Percentiles rank a stretch among this genome's conserved stretches.
Conservation (phyloP, 1,140 invertebrate genomes). For the Drosophila rhopaloa region DNA sequence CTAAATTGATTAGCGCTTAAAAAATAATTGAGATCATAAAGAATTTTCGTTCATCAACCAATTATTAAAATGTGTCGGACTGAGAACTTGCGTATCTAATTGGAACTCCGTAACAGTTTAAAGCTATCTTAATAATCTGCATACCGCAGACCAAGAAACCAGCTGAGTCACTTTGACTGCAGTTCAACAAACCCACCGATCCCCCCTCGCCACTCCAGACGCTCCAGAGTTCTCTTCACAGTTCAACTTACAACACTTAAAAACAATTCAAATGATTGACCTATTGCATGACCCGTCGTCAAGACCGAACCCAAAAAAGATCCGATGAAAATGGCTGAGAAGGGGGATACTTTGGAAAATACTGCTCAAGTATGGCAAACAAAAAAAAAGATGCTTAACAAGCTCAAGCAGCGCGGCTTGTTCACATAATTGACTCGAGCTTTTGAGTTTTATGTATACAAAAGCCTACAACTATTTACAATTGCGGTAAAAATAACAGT, state of each 20-base stretch:
- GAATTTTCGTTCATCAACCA: too few relatives aligned
- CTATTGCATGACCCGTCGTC: slow-evolving; percentile 66
- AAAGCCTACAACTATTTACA: slow-evolving; percentile 19
- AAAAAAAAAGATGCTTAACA: slow-evolving; percentile 55
- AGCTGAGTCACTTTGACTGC: slow-evolving; percentile 12
- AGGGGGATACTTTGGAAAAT: slow-evolving; percentile 1
- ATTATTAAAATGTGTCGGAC: too few relatives aligned
- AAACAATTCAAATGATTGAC: slow-evolving; percentile 81
- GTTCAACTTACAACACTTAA: slow-evolving; percentile 74
- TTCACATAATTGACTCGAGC: slow-evolving; percentile 70
- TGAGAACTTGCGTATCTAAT: neutral
- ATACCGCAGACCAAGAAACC: slow-evolving; percentile 2
- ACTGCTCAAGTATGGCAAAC: slow-evolving; percentile 22
- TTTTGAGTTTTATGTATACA: slow-evolving; percentile 51
- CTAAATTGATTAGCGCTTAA: too few relatives aligned
- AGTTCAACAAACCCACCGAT: slow-evolving; percentile 40
- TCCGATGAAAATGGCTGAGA: slow-evolving; percentile 18
- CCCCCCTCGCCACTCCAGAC: neutral
- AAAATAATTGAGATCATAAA: too few relatives aligned
- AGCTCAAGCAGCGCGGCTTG: slow-evolving; percentile 63
- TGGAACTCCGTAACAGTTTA: neutral
- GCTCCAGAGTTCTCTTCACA: slow-evolving; percentile 19
- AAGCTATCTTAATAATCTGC: neutral
- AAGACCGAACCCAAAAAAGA: slow-evolving; percentile 38
- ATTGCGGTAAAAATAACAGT: slow-evolving; percentile 10